Evolutionary conservation across 2,888 invertebrate genomes (phyloP), one percentile per base, ranked within the genome.

Genomic region (Mechanitis mazaeus): DNA sequence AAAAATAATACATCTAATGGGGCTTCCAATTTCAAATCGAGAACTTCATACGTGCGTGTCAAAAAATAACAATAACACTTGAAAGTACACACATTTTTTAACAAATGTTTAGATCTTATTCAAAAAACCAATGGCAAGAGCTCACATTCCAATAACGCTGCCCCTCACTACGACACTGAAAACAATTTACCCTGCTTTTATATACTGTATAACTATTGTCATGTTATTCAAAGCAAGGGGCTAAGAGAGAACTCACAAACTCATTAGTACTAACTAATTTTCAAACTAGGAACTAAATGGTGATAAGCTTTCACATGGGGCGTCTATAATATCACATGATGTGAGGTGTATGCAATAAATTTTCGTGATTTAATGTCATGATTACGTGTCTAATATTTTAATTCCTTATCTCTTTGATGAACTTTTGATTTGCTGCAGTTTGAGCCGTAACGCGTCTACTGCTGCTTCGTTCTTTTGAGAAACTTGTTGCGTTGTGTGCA

Each of bases 351-450:
- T 42, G 42, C 42, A 42, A 42, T 42, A 42, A 42, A 1, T 47
- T n/a, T 47, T 31, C 50, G 31, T 50, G 50, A n/a, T 28, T 31
- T 31, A 2, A 42, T 35, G 47, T 28, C 33, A n/a, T 31, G 28
- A 56, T 42, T 45, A 46, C 45, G 45, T 5, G 31, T 33, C 56
- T 33, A 42, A 42, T 42, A 9, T 42, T 38, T 42, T 42, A 42
- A 9, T 9, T 42, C 73, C 76, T 86, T 90, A 91, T 90, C 90
- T 91, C 70, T 89, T 90, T 50, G 90, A 87, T 45, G 89, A 88
- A 74, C 89, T 91, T 72, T 90, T 91, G 72, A 91, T 90, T 75
- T 91, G 90, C 75, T 91, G 89, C 28, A 91, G 77, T 68, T 90
- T 91, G 59, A 90, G 87, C 28, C 90, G 84, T n/a, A 91, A 74